phyloP scores from a whole-genome alignment of 2,888 invertebrate genomes.

The Erebia epiphron region DNA sequence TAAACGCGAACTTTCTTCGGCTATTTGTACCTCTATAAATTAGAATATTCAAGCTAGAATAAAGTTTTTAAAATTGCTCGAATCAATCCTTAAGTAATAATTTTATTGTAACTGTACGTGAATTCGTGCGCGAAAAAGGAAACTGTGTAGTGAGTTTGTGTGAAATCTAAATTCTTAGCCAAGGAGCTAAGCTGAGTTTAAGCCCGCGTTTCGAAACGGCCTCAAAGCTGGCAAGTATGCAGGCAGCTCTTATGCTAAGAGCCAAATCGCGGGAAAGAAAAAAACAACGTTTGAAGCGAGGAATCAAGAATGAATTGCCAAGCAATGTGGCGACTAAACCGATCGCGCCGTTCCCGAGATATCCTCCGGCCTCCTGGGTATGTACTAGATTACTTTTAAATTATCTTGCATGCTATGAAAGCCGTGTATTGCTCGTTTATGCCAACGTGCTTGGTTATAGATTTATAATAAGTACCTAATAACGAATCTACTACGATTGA shows the following conservation, averaged over 20 bases:
- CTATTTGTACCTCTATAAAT: slow-evolving; percentile 22
- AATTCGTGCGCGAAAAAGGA: slow-evolving; percentile 36
- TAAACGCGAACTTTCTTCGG: slow-evolving; percentile 30
- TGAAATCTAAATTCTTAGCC: slow-evolving; percentile 37
- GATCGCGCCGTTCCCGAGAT: slow-evolving; percentile 94
- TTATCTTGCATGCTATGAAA: slow-evolving; percentile 34
- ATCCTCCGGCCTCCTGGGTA: slow-evolving; percentile 91
- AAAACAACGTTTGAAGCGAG: slow-evolving; percentile 89
- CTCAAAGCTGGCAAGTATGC: slow-evolving; percentile 89
- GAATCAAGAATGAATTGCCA: slow-evolving; percentile 90
- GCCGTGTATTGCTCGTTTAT: slow-evolving; percentile 39
- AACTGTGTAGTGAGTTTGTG: slow-evolving; percentile 36
- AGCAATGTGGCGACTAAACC: slow-evolving; percentile 94
- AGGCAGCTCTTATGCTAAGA: slow-evolving; percentile 96
- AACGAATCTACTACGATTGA: neutral
- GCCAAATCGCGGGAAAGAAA: slow-evolving; percentile 93
- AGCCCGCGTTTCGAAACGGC: slow-evolving; percentile 58
- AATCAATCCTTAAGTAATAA: slow-evolving; percentile 30
- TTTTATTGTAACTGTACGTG: slow-evolving; percentile 17
- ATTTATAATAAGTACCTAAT: slow-evolving; percentile 24
- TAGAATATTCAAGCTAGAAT: slow-evolving; percentile 57
- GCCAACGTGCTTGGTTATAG: slow-evolving; percentile 37
- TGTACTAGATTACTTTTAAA: slow-evolving; percentile 51
- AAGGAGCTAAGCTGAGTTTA: slow-evolving; percentile 52
- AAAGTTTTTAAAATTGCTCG: slow-evolving; percentile 47